Evolutionary conservation across 2,888 invertebrate genomes (phyloP), one percentile per base, ranked within the genome.

Genomic region (Gymnocheta viridis): DNA sequence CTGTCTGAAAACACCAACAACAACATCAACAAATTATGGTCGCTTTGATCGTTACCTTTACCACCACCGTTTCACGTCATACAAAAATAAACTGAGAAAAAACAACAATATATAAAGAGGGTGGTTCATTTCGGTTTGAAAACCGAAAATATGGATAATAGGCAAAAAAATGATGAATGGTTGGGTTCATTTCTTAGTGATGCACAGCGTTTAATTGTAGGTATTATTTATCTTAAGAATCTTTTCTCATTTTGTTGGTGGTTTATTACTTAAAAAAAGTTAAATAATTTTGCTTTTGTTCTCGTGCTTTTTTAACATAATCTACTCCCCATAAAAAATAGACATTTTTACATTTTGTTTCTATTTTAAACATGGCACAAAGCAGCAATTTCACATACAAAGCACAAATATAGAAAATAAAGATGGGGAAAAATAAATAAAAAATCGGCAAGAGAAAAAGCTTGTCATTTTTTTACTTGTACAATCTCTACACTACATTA

Each of bases 41-140:
- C 67, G 81, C 51, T 74, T 51, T 62, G 74, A 81, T 74, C 81
- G 69, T 70, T 64, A 69, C 74, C 79, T 66, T 69, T 69, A 70
- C 70, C 66, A 83, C 72, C 74, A 32, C 41, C 32, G n/a, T 35
- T 38, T 12, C 32, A 64, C 24, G 10, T 7, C 2, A n/a, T n/a
- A 72, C 14, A 19, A 72, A 49, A 58, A 49, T 58, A 58, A 56
- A 35, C 49, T 35, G 41, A 47, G 35, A 47, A 44, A 54, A 44
- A 74, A 62, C 35, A 66, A 62, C 58, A 44, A 64, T 64, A 58
- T 5, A 76, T 19, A 78, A 69, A 78, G 84, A 81, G 81, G 81
- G 84, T 84, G 83, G 82, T 82, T 84, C 69, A 79, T 72, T 72
- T 79, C 35, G 81, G 77, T 73, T 76, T 54, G 69, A 84, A 62